These are phyloP conservation scores for Dromas ardeola DNA, from an alignment of 2,113 vertebrate species.

Conservation along the genomic window DNA sequence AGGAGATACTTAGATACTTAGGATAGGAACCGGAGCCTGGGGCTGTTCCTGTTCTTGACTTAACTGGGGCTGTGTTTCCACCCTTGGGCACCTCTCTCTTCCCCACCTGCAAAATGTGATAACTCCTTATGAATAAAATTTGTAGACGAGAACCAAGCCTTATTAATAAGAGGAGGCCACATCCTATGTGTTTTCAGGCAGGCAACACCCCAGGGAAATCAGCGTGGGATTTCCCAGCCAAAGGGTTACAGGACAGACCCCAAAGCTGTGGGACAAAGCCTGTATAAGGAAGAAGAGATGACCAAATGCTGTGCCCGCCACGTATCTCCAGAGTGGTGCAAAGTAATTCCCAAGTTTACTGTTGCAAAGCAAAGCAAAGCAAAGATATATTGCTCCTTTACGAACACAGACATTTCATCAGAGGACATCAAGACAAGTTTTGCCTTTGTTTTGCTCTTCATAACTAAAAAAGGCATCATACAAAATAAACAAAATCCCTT, in stretches of 20 bases:
- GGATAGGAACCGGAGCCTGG: not conserved
- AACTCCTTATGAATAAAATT: not conserved
- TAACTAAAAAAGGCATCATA: conserved; percentile 1
- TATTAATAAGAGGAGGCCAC: not conserved
- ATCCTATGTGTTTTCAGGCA: not conserved
- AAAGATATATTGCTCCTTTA: conserved; percentile 7
- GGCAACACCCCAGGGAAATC: not conserved
- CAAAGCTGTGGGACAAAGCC: not conserved
- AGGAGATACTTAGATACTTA: not conserved
- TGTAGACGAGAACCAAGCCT: not conserved
- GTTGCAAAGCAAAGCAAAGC: not conserved
- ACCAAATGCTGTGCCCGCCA: not conserved
- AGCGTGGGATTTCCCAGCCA: not conserved
- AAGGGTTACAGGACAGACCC: not conserved
- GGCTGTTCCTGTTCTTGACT: not conserved
- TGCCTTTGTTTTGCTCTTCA: not conserved
- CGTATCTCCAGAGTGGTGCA: not conserved
- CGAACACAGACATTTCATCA: conserved; percentile 15
- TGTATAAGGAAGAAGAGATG: not conserved
- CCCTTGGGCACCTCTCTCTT: not conserved
- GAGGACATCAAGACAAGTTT: not conserved
- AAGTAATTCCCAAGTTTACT: not conserved
- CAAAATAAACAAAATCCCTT: not conserved
- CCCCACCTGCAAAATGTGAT: not conserved
- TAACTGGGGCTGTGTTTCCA: not conserved